Conservation (phyloP, 2,888 invertebrate genomes). For the Synergus laeviventris region DNA sequence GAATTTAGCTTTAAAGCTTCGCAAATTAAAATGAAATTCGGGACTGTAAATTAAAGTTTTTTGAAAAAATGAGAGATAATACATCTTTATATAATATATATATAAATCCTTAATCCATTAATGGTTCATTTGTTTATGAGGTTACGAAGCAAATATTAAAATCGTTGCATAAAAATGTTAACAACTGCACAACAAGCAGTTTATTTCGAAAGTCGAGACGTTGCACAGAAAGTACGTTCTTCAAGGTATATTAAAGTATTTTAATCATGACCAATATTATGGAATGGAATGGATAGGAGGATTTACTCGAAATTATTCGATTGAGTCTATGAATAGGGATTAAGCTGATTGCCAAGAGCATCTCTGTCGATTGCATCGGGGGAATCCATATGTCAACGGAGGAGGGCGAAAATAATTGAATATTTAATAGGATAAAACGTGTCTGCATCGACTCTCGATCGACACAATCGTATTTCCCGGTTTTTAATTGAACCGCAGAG, state of each 20-base stretch:
- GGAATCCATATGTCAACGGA: conserved; percentile 41
- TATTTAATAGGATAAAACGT: conserved; percentile 62
- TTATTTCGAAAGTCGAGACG: conserved; percentile 21
- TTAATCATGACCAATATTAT: conserved; percentile 65
- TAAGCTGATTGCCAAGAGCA: conserved; percentile 50
- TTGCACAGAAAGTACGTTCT: conserved; percentile 57
- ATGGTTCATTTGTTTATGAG: no score
- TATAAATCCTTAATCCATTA: no score
- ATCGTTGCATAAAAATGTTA: neutral
- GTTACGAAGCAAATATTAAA: no score
- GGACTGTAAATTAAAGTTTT: no score
- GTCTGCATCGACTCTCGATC: conserved; percentile 43
- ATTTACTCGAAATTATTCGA: conserved; percentile 67
- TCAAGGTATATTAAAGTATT: conserved; percentile 67
- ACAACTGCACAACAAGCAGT: neutral
- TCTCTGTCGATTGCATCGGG: conserved; percentile 43
- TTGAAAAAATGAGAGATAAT: no score
- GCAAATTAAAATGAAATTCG: neutral
- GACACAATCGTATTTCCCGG: conserved; percentile 13
- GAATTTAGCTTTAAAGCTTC: neutral
- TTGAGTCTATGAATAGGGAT: conserved; percentile 66
- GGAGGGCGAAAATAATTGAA: conserved; percentile 63
- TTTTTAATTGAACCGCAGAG: conserved; percentile 27
- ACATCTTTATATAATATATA: no score
- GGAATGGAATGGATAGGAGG: conserved; percentile 56